Evolutionary conservation across 2,888 invertebrate genomes (phyloP).

Genomic region (Archaeoteleia sp.): DNA sequence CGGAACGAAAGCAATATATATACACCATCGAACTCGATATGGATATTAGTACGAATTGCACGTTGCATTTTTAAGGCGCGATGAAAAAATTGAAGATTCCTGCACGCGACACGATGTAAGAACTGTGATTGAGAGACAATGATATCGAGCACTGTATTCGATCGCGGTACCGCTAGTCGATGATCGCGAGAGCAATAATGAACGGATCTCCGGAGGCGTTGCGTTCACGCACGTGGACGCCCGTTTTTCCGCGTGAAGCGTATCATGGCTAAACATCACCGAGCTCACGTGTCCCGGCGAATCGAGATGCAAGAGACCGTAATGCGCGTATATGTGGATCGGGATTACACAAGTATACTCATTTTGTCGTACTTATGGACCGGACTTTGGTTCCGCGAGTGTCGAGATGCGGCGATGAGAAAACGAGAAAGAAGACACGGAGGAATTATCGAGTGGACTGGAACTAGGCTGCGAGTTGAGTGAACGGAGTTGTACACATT

Average conservation of each 20-base stretch:
- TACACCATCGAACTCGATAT: constrained; percentile 15
- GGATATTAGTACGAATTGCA: constrained; percentile 15
- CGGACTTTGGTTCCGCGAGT: constrained; percentile 16
- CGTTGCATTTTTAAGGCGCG: constrained; percentile 14
- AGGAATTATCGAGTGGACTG: constrained; percentile 8
- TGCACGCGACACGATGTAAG: constrained; percentile 51
- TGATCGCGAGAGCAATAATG: constrained; percentile 49
- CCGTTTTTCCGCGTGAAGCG: constrained; percentile 39
- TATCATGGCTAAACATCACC: constrained; percentile 40
- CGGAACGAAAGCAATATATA: constrained; percentile 1
- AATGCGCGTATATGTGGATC: constrained; percentile 35
- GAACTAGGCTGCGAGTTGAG: constrained; percentile 24
- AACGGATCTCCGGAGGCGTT: constrained; percentile 51
- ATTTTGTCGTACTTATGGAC: constrained; percentile 33
- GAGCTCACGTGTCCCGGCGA: constrained; percentile 24
- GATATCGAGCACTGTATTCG: constrained; percentile 41
- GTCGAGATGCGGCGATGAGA: constrained; percentile 9
- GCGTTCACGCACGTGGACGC: constrained; percentile 57
- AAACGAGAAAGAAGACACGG: constrained; percentile 10
- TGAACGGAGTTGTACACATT: constrained; percentile 1
- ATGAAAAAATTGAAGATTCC: constrained; percentile 49
- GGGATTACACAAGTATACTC: constrained; percentile 26
- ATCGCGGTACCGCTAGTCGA: constrained; percentile 51
- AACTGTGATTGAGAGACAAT: constrained; percentile 52
- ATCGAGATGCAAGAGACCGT: constrained; percentile 11